Conservation (phyloP, 2,888 invertebrate genomes). For the Platerodrilus igneus region DNA sequence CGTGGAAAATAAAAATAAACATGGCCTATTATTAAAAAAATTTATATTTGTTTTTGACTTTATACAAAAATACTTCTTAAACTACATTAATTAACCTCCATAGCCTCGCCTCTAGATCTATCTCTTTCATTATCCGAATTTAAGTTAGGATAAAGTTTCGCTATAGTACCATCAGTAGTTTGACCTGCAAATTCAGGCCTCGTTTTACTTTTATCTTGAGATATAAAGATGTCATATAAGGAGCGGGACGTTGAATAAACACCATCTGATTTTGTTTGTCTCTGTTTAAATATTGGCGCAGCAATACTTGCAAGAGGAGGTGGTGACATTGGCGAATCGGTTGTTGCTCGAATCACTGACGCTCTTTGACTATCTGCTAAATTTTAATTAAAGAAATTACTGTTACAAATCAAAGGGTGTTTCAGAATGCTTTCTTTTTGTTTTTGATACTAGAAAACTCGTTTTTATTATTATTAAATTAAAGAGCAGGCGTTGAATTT, state of each 20-base stretch:
- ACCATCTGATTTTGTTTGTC: slow-evolving; percentile 34
- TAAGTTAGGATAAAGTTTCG: slow-evolving; percentile 72
- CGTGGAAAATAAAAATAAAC: background rate
- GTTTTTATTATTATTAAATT: too few species aligned
- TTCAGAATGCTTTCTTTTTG: background rate
- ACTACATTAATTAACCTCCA: slow-evolving; percentile 41
- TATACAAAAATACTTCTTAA: background rate
- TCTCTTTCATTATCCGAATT: slow-evolving; percentile 50
- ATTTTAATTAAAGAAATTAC: slow-evolving; percentile 8
- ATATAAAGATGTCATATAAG: slow-evolving; percentile 64
- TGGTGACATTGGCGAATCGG: slow-evolving; percentile 82
- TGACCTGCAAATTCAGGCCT: slow-evolving; percentile 60
- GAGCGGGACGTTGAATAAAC: slow-evolving; percentile 49
- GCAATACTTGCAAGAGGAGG: slow-evolving; percentile 52
- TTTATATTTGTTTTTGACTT: background rate
- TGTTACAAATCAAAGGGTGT: background rate
- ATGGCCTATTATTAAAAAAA: slow-evolving; percentile 1
- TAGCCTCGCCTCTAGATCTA: slow-evolving; percentile 45
- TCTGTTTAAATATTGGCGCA: slow-evolving; percentile 32
- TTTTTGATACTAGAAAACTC: too few species aligned
- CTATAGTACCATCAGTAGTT: slow-evolving; percentile 54
- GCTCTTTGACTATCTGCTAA: slow-evolving; percentile 38
- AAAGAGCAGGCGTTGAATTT: too few species aligned
- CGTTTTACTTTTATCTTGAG: slow-evolving; percentile 48
- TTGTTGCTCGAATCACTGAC: slow-evolving; percentile 67